phyloP scores from a whole-genome alignment of 2,113 vertebrate species.

The Cynoglossus semilaevis region DNA sequence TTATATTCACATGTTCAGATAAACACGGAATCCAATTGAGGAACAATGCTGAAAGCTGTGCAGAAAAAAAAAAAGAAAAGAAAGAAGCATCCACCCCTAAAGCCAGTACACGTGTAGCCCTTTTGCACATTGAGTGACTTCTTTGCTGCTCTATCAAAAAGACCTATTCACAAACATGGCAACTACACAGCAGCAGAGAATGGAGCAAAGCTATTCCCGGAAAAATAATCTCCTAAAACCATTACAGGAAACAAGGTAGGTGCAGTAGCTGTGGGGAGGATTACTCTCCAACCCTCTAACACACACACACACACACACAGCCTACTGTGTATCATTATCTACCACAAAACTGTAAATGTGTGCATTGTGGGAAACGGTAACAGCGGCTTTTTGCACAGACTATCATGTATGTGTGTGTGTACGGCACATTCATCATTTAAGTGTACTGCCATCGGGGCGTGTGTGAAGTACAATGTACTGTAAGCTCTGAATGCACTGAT shows the following conservation, averaged over 20 bases:
- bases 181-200: slow-evolving; percentile 40
- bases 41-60: slow-evolving; percentile 56
- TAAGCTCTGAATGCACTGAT: no score
- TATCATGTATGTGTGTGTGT: background rate
- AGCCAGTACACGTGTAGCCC: slow-evolving; percentile 64
- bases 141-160: slow-evolving; percentile 56
- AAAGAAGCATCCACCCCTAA: slow-evolving; percentile 35
- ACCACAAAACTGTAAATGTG: slow-evolving; percentile 9
- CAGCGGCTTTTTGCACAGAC: no score
- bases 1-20: background rate
- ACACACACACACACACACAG: slow-evolving; percentile 10
- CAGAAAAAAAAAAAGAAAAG: slow-evolving; percentile 71
- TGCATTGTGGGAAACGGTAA: slow-evolving; percentile 17
- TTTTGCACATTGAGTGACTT: slow-evolving; percentile 49
- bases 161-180: slow-evolving; percentile 67
- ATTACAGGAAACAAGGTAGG: slow-evolving; percentile 72
- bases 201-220: slow-evolving; percentile 63
- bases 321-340: slow-evolving; percentile 23
- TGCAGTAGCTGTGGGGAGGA: slow-evolving; percentile 64
- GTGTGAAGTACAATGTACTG: no score
- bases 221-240: slow-evolving; percentile 77
- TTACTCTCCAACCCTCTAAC: slow-evolving; percentile 48
- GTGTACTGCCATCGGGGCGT: no score
- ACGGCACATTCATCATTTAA: no score
- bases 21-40: slow-evolving; percentile 41